Conservation (phyloP, 2,797 vertebrate genomes). For the Epinephelus coioides region DNA sequence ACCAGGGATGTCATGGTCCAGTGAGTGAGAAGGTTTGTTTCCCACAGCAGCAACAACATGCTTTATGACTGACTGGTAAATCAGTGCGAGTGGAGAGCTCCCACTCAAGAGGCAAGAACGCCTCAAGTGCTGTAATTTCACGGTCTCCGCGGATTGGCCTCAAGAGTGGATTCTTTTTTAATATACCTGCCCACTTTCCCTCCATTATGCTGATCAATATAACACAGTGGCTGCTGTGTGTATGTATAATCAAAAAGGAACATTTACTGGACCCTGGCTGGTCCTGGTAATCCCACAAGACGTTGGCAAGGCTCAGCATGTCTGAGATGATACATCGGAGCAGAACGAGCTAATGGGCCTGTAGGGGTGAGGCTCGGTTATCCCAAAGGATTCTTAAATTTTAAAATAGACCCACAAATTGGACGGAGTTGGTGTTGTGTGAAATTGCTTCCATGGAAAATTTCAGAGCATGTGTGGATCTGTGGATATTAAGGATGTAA, state of each 20-base stretch:
- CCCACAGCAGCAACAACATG: conserved; percentile 15
- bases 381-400: conserved; percentile 45
- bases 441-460: conserved; percentile 49
- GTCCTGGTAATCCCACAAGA: conserved; percentile 41
- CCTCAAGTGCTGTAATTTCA: conserved; percentile 19
- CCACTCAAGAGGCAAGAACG: conserved; percentile 4
- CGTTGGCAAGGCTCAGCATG: conserved; percentile 41
- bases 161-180: conserved; percentile 28
- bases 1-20: conserved; percentile 23
- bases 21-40: conserved; percentile 31
- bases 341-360: conserved; percentile 50
- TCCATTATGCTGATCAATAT: conserved; percentile 29
- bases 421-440: conserved; percentile 40
- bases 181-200: conserved; percentile 24
- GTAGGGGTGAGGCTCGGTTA: conserved; percentile 5
- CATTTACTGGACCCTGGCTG: conserved; percentile 18
- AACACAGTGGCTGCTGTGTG: conserved; percentile 3
- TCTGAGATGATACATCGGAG: conserved; percentile 44
- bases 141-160: conserved; percentile 11
- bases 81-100: conserved; percentile 5
- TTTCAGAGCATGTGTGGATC: conserved; percentile 1
- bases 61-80: conserved; percentile 43
- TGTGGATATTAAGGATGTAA: conserved; percentile 8
- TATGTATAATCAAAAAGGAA: conserved; percentile 12
- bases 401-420: conserved; percentile 69